Percentiles rank a stretch among this genome's conserved stretches.
Evolutionary conservation across 2,888 invertebrate genomes (phyloP).

Genomic region (Caenorhabditis auriculariae): DNA sequence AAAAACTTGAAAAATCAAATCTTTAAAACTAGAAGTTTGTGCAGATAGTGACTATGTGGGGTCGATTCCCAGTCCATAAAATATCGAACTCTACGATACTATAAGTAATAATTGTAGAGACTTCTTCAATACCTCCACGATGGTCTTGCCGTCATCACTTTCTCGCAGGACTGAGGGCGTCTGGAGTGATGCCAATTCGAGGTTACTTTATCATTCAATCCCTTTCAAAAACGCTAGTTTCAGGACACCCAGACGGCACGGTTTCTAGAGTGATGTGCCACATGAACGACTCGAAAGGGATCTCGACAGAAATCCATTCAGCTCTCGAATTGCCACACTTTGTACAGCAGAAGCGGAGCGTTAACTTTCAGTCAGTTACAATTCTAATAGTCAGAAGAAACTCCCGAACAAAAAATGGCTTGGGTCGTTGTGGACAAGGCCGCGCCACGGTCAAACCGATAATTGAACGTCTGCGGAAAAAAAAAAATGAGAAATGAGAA

Average conservation of each 20-base stretch:
- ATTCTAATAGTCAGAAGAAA: too few species aligned
- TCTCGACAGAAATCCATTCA: slow-evolving; percentile 28
- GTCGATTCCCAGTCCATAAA: too few species aligned
- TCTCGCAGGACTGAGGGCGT: slow-evolving; percentile 19
- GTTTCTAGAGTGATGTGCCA: too few species aligned
- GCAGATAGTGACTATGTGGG: too few species aligned
- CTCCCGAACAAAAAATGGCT: background rate
- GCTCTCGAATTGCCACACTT: slow-evolving; percentile 25
- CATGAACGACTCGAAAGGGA: slow-evolving; percentile 10
- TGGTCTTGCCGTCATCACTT: slow-evolving; percentile 28
- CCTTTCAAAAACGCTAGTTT: too few species aligned
- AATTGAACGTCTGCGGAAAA: background rate
- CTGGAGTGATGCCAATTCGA: slow-evolving; percentile 15
- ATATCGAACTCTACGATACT: too few species aligned
- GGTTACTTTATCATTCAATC: too few species aligned
- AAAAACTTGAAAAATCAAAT: too few species aligned
- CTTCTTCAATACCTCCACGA: slow-evolving; percentile 23
- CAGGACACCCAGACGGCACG: too few species aligned
- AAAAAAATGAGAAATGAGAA: background rate
- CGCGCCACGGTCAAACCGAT: background rate
- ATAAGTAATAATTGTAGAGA: too few species aligned
- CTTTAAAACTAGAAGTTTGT: too few species aligned
- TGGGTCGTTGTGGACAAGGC: background rate
- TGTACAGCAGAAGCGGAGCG: slow-evolving; percentile 26
- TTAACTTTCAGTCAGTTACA: slow-evolving; percentile 43